Evolutionary conservation across 2,797 vertebrate genomes (phyloP).

Genomic region (Acomys russatus): DNA sequence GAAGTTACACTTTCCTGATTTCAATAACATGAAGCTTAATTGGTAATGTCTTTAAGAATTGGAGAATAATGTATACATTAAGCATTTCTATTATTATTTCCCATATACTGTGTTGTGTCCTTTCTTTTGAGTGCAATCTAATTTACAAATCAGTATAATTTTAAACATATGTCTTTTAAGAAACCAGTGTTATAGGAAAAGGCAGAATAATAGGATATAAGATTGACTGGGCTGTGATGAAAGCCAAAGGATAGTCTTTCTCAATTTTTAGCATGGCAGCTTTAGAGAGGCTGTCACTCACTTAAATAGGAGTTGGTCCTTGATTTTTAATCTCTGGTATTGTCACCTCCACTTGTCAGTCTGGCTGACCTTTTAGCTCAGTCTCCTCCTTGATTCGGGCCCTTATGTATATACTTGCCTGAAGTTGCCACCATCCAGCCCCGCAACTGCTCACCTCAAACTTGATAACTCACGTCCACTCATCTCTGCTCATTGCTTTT

Average conservation of each 20-base stretch:
- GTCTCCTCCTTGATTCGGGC: constrained; percentile 19
- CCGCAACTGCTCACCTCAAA: not conserved
- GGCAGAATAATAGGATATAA: not conserved
- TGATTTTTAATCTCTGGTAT: not conserved
- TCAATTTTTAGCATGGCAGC: not conserved
- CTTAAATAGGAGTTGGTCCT: constrained; percentile 10
- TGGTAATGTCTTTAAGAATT: constrained; percentile 39
- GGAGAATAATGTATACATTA: constrained; percentile 41
- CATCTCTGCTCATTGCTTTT: not conserved
- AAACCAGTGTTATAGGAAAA: not conserved
- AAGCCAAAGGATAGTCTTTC: not conserved
- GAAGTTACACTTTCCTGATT: constrained; percentile 45
- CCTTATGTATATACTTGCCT: not conserved
- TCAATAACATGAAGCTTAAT: not conserved
- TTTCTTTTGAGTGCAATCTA: constrained; percentile 22
- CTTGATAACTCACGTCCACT: not conserved
- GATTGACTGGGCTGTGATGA: not conserved
- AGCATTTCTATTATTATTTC: constrained; percentile 33
- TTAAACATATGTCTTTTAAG: not conserved
- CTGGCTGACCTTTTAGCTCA: not conserved
- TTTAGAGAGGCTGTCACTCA: not conserved
- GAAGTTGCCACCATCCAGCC: not conserved
- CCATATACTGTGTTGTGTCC: not conserved
- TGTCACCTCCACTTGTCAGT: not conserved
- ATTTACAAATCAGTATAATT: not conserved